phyloP scores from a whole-genome alignment of 2,888 invertebrate species.

The Nemotelus pantherinus region DNA sequence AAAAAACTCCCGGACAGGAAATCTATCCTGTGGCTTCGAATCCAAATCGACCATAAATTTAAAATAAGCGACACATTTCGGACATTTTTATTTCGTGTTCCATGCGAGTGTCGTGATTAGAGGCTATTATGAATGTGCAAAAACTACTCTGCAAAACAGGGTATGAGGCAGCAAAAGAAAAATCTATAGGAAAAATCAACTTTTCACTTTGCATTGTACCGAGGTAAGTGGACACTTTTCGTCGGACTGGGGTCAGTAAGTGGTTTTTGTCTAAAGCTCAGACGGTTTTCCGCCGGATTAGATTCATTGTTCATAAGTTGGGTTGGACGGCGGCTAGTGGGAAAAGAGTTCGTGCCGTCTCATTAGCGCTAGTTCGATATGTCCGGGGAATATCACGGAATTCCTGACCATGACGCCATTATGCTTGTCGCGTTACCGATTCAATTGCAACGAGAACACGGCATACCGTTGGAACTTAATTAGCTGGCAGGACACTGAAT shows the following conservation, averaged over 20 bases:
- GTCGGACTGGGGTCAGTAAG: not conserved
- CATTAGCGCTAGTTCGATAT: conserved; percentile 13
- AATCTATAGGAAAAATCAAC: conserved; percentile 41
- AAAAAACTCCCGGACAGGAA: conserved; percentile 26
- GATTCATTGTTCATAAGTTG: conserved; percentile 24
- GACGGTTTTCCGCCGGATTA: conserved; percentile 10
- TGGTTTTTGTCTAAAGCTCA: conserved; percentile 25
- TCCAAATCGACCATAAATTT: conserved; percentile 55
- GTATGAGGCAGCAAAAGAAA: conserved; percentile 14
- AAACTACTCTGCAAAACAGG: not conserved
- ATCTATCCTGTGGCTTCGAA: conserved; percentile 47
- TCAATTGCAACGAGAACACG: conserved; percentile 48
- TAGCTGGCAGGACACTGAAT: conserved; percentile 45
- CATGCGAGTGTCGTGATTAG: conserved; percentile 50
- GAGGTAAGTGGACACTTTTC: conserved; percentile 4
- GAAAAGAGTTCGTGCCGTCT: not conserved
- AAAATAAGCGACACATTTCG: conserved; percentile 54
- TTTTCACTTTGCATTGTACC: conserved; percentile 41
- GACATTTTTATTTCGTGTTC: conserved; percentile 53
- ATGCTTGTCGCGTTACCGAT: not conserved
- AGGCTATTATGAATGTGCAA: conserved; percentile 45
- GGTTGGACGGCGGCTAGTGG: not conserved
- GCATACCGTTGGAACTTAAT: conserved; percentile 54
- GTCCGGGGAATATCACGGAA: conserved; percentile 25
- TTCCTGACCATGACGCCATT: conserved; percentile 27